Percentiles rank a stretch among this genome's conserved stretches.
Conservation (phyloP, 2,113 vertebrate species). For the Muntiacus reevesi region DNA sequence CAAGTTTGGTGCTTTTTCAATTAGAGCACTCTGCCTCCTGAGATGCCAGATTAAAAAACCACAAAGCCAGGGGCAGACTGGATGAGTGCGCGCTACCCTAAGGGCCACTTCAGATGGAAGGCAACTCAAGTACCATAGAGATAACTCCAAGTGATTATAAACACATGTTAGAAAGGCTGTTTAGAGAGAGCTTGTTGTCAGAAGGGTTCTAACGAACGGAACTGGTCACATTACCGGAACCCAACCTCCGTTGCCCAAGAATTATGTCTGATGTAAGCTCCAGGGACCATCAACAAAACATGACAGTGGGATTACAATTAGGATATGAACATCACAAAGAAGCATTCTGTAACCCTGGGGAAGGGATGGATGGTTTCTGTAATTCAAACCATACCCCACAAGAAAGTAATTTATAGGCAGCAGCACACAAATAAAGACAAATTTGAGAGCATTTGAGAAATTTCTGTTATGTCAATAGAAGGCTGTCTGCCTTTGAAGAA, state of each 20-base stretch:
- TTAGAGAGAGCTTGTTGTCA: slow-evolving; percentile 22
- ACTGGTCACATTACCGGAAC: slow-evolving; percentile 48
- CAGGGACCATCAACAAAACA: slow-evolving; percentile 34
- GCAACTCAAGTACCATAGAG: neutral
- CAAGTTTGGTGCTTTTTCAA: neutral
- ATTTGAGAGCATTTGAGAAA: slow-evolving; percentile 56
- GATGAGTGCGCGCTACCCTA: neutral
- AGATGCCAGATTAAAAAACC: slow-evolving; percentile 37
- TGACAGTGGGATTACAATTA: slow-evolving; percentile 59
- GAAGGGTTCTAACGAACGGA: neutral
- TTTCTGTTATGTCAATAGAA: slow-evolving; percentile 56
- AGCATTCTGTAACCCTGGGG: neutral
- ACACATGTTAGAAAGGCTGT: slow-evolving; percentile 46
- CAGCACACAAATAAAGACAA: slow-evolving; percentile 62
- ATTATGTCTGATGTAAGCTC: slow-evolving; percentile 51
- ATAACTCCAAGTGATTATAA: slow-evolving; percentile 50
- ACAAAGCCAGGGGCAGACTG: neutral
- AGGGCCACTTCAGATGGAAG: slow-evolving; percentile 8
- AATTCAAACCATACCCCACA: slow-evolving; percentile 66
- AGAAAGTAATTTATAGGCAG: slow-evolving; percentile 67
- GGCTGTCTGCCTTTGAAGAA: slow-evolving; percentile 2
- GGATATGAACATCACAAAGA: slow-evolving; percentile 64
- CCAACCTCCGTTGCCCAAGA: slow-evolving; percentile 29
- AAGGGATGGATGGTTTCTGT: slow-evolving; percentile 47
- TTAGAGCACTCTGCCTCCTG: neutral